Base-by-base conservation (phyloP, 2,888 invertebrate genomes). In the Desoria tigrina region DNA sequence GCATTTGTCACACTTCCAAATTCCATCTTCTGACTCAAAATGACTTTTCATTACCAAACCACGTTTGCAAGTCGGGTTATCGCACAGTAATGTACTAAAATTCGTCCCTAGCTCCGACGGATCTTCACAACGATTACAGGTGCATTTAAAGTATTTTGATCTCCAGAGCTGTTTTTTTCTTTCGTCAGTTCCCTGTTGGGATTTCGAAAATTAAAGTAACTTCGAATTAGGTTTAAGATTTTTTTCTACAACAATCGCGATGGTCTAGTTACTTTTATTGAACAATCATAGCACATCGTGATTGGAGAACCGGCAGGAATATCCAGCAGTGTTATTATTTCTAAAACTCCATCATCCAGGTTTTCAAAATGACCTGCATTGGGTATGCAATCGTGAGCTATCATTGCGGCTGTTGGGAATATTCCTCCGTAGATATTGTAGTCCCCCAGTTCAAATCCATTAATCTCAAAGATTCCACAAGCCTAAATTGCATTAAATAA, bases 131-230 rank as follows among this genome's bases (percentile, higher is more conserved):
- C 76, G 51, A 1, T 65, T 60, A 42, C 76, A 76, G 14, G 37
- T 60, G 58, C 76, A 76, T 1, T 63, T 65, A 42, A 76, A 76
- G 26, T 73, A 75, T 51, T 76, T 76, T 3, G 72, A 65, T 39
- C 65, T 72, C 60, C 65, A 63, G 14, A 75, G 56, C 23, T 65
- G 57, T 27, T 55, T 61, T 45, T 66, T 62, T 11, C 75, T 56
- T 1, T 67, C 60, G 14, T 59, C 54, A 11, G 74, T 72, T 9
- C 73, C 72, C 70, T 72, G 28, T n/a, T n/a, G n/a, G n/a, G 42
- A 53, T 59, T 42, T 58, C 21, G 45, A 32, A 32, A 32, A 32
- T 4, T 32, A 32, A 4, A 11, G 4, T 32, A 32, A 32, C 11
- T 11, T n/a, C n/a, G n/a, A n/a, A n/a, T 26, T 45, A 24, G 24